Base-by-base conservation (phyloP, 2,888 invertebrate species). In the Podabrus alpinus region DNA sequence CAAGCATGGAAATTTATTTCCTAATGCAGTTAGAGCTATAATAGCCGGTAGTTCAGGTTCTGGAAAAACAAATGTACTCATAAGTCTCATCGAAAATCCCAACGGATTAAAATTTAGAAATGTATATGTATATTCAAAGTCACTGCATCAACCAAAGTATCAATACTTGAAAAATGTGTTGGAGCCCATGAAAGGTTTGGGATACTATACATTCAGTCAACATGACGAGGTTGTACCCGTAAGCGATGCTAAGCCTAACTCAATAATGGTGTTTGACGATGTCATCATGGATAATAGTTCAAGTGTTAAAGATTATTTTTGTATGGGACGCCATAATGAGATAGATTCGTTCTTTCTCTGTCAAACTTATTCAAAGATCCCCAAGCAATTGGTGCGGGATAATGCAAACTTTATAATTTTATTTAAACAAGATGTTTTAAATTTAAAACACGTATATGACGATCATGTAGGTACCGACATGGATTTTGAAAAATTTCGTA, bases 191-290 rank as follows among this genome's bases (percentile, higher is more conserved):
- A 73, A 79, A 19, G 81, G 78, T 64, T 72, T 82, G 9, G 75
- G 76, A 2, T 67, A 25, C 29, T 67, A 67, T 67, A 67, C 67
- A 24, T 67, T 25, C 15, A 25, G 25, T 29, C 16, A 16, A 7
- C 76, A 79, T 59, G 77, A 79, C 16, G 73, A 80, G 60, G 75
- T 81, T 9, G 60, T 77, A 25, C 10, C 69, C 17, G 77, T 81
- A 13, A n/a, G 78, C 13, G 75, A 80, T 25, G 81, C 83, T 3
- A 79, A 79, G 77, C 66, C 73, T 70, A 80, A 83, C 76, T 83
- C 83, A 16, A 78, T 85, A n/a, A 79, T 86, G 69, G 84, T 86
- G 68, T 86, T 86, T 75, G 84, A 86, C 79, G 85, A 86, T 81
- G 82, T 85, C 21, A 80, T 81, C 16, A 84, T 82, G 68, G 83